Percentiles rank a stretch among this genome's conserved stretches.
Evolutionary conservation across 2,797 vertebrate genomes (phyloP).

Genomic region (Poliocrania exsul): DNA sequence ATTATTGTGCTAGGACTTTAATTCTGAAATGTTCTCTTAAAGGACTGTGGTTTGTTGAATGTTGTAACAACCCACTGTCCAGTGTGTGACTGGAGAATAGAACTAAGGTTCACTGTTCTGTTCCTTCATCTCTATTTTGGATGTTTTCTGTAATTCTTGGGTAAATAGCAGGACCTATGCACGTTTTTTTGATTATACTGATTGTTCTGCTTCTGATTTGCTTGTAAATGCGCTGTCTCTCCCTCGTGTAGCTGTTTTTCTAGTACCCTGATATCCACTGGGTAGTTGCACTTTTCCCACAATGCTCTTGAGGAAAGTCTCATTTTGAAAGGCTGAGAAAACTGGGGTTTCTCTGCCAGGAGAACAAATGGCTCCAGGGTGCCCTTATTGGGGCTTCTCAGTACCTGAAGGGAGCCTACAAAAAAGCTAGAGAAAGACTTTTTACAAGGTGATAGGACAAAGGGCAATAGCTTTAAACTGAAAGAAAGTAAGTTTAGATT

Average conservation of each 20-base stretch:
- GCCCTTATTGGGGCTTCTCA: not conserved
- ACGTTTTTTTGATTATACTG: not conserved
- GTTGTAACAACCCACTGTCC: not conserved
- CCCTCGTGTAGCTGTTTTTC: not conserved
- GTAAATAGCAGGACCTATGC: not conserved
- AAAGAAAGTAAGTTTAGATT: not conserved
- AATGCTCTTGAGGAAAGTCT: not conserved
- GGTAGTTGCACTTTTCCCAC: not conserved
- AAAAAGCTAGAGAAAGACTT: not conserved
- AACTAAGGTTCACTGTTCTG: not conserved
- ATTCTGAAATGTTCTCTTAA: not conserved
- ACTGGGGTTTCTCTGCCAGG: not conserved
- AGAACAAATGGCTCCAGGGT: not conserved
- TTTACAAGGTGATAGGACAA: not conserved
- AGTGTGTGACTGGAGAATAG: not conserved
- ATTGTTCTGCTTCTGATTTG: not conserved
- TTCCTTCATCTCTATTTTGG: not conserved
- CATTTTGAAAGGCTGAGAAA: not conserved
- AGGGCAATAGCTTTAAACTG: not conserved
- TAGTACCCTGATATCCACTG: not conserved
- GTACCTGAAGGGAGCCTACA: not conserved
- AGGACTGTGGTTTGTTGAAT: not conserved
- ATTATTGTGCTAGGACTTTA: not conserved
- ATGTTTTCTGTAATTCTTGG: not conserved
- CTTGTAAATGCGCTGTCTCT: not conserved